Base-by-base conservation (phyloP, 2,113 vertebrate genomes). In the Corvus hawaiiensis region DNA sequence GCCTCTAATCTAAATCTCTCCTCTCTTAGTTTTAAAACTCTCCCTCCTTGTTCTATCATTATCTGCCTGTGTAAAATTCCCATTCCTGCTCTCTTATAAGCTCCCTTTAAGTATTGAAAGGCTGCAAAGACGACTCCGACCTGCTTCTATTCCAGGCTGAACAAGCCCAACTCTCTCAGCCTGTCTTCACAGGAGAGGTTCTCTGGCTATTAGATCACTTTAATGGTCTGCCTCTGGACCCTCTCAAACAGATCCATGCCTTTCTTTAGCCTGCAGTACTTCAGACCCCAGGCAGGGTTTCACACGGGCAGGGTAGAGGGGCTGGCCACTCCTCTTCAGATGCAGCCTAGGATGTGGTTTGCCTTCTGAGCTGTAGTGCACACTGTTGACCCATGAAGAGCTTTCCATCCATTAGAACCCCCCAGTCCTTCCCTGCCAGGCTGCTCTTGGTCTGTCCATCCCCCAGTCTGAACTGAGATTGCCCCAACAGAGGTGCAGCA, bases 361-460 rank as follows among this genome's bases (percentile, higher is more conserved):
- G 16, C 24, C 48, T n/a, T 68, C 39, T 41, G 39, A 19, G 24
- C n/a, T 61, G 46, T 17, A 35, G 17, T 32, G 20, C 9, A 16
- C 28, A 3, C 18, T 33, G 18, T 9, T 20, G 52, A 66, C 7
- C 33, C 20, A 26, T 10, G 11, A 7, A 28, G 13, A 61, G 20
- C 10, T 82, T 59, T 52, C n/a, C 9, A 20, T 15, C 6, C 28
- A 12, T 19, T 21, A 6, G 16, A 61, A 39, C 0, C 6, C 2
- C 13, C 7, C 11, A 54, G n/a, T 18, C 11, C 30, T 51, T 78
- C 41, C 32, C 24, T 48, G 28, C 5, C 0, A 0, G 48, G 24
- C 11, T 0, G 0, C 11, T 75, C 13, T 30, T 20, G 3, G 26
- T 26, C 33, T 41, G 28, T 41, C 54, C 11, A 54, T 30, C 13